Conservation (phyloP, 2,113 vertebrate species). For the Ia io region DNA sequence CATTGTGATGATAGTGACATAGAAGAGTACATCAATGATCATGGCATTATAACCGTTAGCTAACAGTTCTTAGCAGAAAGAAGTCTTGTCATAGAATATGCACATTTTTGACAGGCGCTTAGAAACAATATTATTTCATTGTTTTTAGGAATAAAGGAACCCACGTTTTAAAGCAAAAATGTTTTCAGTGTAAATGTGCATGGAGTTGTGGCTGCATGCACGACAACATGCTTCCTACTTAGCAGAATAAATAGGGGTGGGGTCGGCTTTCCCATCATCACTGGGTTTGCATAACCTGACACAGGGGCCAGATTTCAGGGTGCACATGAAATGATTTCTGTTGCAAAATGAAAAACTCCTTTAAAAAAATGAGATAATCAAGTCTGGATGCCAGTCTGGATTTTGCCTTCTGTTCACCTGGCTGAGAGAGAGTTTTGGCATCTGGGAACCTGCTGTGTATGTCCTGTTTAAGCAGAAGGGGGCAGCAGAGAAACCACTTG, state of each 20-base stretch:
- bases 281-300: background rate
- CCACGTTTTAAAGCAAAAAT: background rate
- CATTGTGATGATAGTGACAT: background rate
- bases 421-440: background rate
- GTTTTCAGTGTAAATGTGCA: background rate
- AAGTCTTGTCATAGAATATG: background rate
- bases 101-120: background rate
- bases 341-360: background rate
- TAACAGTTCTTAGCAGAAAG: background rate
- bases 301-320: background rate
- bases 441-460: background rate
- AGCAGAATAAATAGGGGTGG: background rate
- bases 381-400: background rate
- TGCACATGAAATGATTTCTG: background rate
- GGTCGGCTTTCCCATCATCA: background rate
- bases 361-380: background rate
- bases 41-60: background rate
- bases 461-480: constrained; percentile 43
- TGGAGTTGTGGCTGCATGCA: background rate
- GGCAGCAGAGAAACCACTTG: constrained; percentile 51
- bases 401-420: background rate
- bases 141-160: background rate
- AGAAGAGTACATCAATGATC: background rate
- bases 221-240: background rate
- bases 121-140: background rate